Conservation (phyloP, 2,797 vertebrate species). For the Cossypha caffra region DNA sequence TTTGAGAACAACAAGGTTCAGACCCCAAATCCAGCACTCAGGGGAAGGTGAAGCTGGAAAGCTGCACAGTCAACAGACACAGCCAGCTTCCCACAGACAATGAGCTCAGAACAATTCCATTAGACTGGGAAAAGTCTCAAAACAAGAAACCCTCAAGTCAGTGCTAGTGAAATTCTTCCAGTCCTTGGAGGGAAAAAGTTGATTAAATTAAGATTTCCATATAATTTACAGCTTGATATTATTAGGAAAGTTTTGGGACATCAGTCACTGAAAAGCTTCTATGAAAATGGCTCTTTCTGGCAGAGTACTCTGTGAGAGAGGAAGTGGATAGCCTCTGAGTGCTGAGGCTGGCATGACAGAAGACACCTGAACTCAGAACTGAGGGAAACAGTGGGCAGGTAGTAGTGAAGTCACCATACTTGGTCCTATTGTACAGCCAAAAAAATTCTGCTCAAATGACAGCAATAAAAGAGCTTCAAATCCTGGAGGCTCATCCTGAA, state of each 20-base stretch:
- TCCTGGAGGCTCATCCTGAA: background rate
- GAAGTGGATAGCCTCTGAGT: background rate
- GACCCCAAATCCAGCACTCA: accelerated
- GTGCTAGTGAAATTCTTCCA: background rate
- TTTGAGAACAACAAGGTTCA: background rate
- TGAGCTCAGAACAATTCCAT: background rate
- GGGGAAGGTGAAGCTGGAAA: background rate
- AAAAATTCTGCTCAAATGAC: background rate
- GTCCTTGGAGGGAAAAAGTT: background rate
- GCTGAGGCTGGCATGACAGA: background rate
- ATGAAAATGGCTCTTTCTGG: background rate
- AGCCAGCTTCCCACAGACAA: background rate
- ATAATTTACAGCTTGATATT: background rate
- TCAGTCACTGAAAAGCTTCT: background rate
- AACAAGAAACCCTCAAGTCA: background rate
- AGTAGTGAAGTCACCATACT: background rate
- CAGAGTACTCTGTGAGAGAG: background rate
- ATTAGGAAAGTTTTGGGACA: background rate
- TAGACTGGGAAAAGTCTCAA: background rate
- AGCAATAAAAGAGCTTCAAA: background rate
- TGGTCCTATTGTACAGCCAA: background rate
- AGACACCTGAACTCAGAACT: background rate
- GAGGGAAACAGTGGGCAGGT: background rate
- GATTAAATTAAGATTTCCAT: background rate
- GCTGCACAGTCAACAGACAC: background rate